Evolutionary conservation across 2,797 vertebrate species (phyloP), one percentile per base, ranked within the genome.

Genomic region (Enteromius anoplus): DNA sequence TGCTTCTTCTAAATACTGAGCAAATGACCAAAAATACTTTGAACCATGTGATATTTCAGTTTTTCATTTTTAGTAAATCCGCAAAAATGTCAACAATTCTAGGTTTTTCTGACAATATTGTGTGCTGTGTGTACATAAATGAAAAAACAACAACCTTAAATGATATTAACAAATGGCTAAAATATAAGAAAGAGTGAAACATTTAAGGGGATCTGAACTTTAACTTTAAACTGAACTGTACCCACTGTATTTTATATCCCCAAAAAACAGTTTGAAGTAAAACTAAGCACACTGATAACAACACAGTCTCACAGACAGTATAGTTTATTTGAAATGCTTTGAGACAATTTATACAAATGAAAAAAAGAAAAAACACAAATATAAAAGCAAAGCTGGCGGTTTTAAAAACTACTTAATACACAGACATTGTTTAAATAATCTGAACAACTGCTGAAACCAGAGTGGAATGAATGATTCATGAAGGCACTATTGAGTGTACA

Each of bases 401-500:
- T 85, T 53, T 75, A 82, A 71, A 64, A 51, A 78, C 29, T 19
- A 37, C 34, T 68, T 26, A 81, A 85, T 86, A 84, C 37, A 40
- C 53, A 80, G 62, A 53, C 53, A 65, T 68, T 8, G 19, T 83
- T 75, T 51, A 55, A 49, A 84, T 68, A 21, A 78, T 75, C 32
- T 14, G n/a, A 82, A 78, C 40, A 69, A 72, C 15, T 26, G 47
- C 71, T 21, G 55, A 45, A 70, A 73, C 51, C 60, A 73, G 60
- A 51, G 14, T 66, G 66, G 82, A 21, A n/a, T 77, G 73, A 72
- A 29, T 26, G 80, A 60, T 58, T 82, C 75, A 91, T 92, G 90
- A 95, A 94, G 93, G 94, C 94, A 94, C 93, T 91, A 87, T 89
- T 84, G 86, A 83, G 83, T 85, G 45, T 37, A 69, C 42, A 83